Evolutionary conservation across 2,113 vertebrate genomes (phyloP).

Genomic region (Vicugna pacos): DNA sequence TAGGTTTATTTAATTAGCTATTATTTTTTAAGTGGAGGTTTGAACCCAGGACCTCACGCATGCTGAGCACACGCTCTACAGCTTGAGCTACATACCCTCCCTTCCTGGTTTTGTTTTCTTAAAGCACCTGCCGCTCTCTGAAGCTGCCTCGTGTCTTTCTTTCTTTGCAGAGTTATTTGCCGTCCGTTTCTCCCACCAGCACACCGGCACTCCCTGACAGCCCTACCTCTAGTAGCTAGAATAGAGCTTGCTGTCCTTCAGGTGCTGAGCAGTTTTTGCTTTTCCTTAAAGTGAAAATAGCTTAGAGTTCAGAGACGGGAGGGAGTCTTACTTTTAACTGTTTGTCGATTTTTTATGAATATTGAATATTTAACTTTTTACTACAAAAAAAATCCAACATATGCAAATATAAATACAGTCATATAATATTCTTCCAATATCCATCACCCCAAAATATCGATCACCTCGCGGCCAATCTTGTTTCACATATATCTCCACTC

Average conservation of each 20-base stretch:
- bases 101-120: neutral
- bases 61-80: too few relatives aligned
- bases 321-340: neutral
- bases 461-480: neutral
- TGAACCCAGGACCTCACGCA: too few relatives aligned
- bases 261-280: neutral
- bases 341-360: neutral
- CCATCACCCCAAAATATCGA: neutral
- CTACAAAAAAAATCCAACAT: neutral
- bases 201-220: neutral
- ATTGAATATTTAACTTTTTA: conserved; percentile 20
- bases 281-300: neutral
- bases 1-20: too few relatives aligned
- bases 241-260: neutral
- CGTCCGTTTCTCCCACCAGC: neutral
- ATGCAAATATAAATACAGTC: neutral
- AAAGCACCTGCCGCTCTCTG: neutral
- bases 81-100: too few relatives aligned
- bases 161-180: neutral
- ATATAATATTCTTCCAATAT: neutral
- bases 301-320: neutral
- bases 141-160: neutral
- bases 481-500: neutral
- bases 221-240: neutral
- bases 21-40: too few relatives aligned